Conservation (phyloP, 2,113 vertebrate species). For the Tragelaphus imberbis region DNA sequence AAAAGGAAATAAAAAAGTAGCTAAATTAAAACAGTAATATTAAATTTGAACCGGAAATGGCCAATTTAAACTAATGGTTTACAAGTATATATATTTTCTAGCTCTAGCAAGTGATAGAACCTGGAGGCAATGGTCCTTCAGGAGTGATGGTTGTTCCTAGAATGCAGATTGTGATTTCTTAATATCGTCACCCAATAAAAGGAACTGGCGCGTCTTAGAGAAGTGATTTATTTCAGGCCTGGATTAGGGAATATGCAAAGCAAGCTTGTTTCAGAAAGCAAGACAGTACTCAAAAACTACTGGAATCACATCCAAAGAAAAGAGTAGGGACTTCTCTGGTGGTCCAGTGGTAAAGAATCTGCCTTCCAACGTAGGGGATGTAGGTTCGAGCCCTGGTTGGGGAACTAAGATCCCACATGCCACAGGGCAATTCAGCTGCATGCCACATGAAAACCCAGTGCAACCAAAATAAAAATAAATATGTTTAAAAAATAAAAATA, state of each 20-base stretch:
- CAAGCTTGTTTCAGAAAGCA: neutral
- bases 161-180: neutral
- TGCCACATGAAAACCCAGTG: neutral
- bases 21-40: neutral
- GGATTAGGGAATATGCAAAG: neutral
- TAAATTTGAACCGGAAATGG: neutral
- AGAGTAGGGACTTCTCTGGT: neutral
- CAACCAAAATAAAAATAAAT: neutral
- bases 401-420: neutral
- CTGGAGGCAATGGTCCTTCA: neutral
- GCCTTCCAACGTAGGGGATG: neutral
- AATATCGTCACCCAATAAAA: neutral
- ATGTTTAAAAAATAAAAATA: neutral
- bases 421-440: neutral
- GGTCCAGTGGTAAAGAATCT: neutral
- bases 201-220: neutral
- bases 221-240: neutral
- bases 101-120: neutral
- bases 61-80: neutral
- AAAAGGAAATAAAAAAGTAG: conserved; percentile 6
- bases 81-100: neutral
- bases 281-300: neutral
- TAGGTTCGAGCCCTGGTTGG: neutral
- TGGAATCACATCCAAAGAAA: neutral
- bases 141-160: neutral